phyloP scores from a whole-genome alignment of 2,888 invertebrate genomes.

The Periphyllus acericola region DNA sequence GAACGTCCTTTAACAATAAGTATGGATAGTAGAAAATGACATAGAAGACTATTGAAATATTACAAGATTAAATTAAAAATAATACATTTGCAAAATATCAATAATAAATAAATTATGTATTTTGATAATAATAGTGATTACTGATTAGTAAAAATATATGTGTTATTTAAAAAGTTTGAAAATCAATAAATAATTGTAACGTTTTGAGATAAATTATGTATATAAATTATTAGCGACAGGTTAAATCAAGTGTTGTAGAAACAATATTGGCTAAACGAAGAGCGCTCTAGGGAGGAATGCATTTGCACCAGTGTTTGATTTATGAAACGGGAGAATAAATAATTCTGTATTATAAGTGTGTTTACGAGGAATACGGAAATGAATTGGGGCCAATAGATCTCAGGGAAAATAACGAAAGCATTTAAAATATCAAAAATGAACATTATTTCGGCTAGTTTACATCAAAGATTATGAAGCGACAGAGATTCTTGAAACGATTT shows the following conservation, averaged over 20 bases:
- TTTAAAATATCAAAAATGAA: neutral
- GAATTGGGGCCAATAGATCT: neutral
- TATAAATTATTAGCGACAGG: too few relatives aligned
- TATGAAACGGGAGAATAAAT: neutral
- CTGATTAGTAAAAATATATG: too few relatives aligned
- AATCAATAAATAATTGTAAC: too few relatives aligned
- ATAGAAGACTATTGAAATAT: too few relatives aligned
- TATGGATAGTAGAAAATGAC: too few relatives aligned
- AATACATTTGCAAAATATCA: too few relatives aligned
- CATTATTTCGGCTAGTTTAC: neutral
- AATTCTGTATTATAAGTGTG: neutral
- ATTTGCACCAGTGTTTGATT: neutral
- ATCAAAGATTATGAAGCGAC: neutral
- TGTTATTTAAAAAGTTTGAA: too few relatives aligned
- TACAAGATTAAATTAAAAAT: too few relatives aligned
- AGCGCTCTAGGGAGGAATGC: conserved; percentile 1
- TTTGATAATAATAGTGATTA: too few relatives aligned
- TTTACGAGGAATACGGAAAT: neutral
- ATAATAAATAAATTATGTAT: too few relatives aligned
- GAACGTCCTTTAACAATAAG: too few relatives aligned
- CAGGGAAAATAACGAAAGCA: neutral
- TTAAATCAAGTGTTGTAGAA: neutral
- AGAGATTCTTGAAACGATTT: neutral
- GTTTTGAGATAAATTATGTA: too few relatives aligned
- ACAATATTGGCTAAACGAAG: neutral